Conservation (phyloP, 2,797 vertebrate species). For the Natrix natrix region DNA sequence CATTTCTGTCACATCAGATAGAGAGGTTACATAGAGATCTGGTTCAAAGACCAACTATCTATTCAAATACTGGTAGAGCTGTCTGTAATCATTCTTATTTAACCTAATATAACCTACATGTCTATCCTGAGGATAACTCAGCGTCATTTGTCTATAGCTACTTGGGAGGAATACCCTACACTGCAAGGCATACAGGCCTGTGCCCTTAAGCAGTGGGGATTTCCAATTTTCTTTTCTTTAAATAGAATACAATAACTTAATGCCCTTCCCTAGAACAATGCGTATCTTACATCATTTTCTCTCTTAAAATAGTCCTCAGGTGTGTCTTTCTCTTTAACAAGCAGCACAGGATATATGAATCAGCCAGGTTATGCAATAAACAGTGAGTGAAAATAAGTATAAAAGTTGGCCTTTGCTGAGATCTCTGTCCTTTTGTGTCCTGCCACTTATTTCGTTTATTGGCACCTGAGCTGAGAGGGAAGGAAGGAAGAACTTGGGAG, state of each 20-base stretch:
- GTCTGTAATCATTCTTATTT: background rate
- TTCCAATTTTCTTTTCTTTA: background rate
- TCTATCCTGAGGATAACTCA: background rate
- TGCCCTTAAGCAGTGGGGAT: background rate
- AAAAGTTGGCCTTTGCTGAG: background rate
- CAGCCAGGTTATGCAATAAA: background rate
- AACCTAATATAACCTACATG: background rate
- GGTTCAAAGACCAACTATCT: background rate
- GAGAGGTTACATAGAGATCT: background rate
- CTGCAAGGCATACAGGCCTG: too few species aligned
- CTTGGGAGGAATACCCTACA: background rate
- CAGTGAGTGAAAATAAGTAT: background rate
- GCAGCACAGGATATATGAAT: background rate
- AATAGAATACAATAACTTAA: background rate
- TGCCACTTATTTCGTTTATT: background rate
- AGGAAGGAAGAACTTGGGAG: conserved; percentile 27
- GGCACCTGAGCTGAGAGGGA: conserved; percentile 1
- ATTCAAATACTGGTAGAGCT: background rate
- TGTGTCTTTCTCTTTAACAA: background rate
- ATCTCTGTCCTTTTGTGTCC: background rate
- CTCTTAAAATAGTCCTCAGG: background rate
- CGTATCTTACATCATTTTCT: background rate
- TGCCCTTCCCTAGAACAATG: background rate
- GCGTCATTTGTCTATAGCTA: background rate
- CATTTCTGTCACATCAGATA: background rate